A percentile compares a stretch with the other conserved stretches of the same genome.
Evolutionary conservation across 2,797 vertebrate genomes (phyloP).

Genomic region (Zonotrichia albicollis): DNA sequence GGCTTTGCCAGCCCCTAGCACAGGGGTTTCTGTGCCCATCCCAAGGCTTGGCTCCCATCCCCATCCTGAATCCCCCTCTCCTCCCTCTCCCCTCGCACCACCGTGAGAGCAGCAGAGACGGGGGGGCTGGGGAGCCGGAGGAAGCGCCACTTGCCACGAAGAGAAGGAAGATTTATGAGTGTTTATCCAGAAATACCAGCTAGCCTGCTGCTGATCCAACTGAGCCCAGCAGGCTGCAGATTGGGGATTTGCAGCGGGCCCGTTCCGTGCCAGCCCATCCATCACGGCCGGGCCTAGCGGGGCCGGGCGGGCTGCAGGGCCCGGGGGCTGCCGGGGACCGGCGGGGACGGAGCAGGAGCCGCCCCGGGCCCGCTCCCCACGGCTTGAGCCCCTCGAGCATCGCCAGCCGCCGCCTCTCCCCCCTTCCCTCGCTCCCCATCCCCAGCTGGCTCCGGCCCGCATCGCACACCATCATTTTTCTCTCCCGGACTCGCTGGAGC

Average conservation of each 20-base stretch:
- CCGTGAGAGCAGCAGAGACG: neutral
- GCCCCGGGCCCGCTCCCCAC: neutral
- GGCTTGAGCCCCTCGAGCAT: neutral
- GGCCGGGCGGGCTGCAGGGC: neutral
- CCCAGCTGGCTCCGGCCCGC: conserved; percentile 58
- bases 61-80: neutral
- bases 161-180: conserved; percentile 75
- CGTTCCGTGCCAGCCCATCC: conserved; percentile 58
- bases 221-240: conserved; percentile 70
- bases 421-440: conserved; percentile 20
- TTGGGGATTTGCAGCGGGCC: conserved; percentile 62
- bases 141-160: conserved; percentile 47
- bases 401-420: neutral
- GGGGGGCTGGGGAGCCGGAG: neutral
- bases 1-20: neutral
- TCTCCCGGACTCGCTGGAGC: conserved; percentile 87
- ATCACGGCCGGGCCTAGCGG: conserved; percentile 8
- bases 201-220: conserved; percentile 74
- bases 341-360: neutral
- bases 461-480: conserved; percentile 85
- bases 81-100: neutral
- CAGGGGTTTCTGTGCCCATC: neutral
- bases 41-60: neutral
- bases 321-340: neutral
- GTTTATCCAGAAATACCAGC: conserved; percentile 75